Conservation (phyloP, 2,797 vertebrate species). For the Enteromius argenteus region DNA sequence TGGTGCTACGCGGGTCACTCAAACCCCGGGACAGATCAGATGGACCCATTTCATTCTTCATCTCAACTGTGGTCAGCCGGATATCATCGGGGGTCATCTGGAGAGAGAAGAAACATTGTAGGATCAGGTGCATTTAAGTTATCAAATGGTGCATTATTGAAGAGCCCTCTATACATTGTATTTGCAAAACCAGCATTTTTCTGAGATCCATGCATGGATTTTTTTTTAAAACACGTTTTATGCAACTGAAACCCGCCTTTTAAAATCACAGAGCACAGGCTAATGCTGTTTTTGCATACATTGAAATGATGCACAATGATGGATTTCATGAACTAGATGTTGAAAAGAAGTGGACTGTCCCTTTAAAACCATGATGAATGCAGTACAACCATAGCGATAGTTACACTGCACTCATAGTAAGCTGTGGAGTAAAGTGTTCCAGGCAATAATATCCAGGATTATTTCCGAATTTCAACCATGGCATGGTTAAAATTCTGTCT, state of each 20-base stretch:
- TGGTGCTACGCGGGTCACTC: constrained; percentile 93
- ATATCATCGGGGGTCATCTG: constrained; percentile 98
- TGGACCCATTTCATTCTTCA: constrained; percentile 95
- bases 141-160: not conserved
- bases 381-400: constrained; percentile 14
- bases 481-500: constrained; percentile 82
- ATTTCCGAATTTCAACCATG: constrained; percentile 83
- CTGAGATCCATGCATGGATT: constrained; percentile 24
- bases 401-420: constrained; percentile 64
- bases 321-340: constrained; percentile 42
- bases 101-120: constrained; percentile 37
- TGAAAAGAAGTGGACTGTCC: constrained; percentile 26
- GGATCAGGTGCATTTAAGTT: constrained; percentile 1
- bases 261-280: constrained; percentile 36
- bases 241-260: not conserved
- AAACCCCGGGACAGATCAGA: constrained; percentile 80
- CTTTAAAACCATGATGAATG: constrained; percentile 43
- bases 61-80: constrained; percentile 94
- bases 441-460: constrained; percentile 67
- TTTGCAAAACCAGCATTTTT: constrained; percentile 46
- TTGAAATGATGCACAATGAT: constrained; percentile 22
- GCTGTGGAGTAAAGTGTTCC: constrained; percentile 61
- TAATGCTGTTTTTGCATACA: constrained; percentile 43
- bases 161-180: not conserved
- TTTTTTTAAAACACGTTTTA: not conserved